Conservation (phyloP, 2,888 invertebrate genomes). For the Pardosa pseudoannulata region DNA sequence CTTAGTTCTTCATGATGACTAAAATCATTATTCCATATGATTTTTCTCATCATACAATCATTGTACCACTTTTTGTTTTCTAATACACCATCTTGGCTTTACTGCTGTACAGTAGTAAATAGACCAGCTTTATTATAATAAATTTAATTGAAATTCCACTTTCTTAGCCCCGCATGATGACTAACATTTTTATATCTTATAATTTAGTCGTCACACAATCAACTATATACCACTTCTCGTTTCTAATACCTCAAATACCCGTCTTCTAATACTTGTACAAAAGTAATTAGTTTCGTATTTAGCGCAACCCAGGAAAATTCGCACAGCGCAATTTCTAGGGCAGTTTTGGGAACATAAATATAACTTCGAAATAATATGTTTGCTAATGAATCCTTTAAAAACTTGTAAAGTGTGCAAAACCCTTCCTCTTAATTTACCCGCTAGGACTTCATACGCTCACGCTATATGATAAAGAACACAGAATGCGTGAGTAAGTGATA, state of each 20-base stretch:
- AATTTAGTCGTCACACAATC: background rate
- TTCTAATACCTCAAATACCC: background rate
- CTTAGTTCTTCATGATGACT: no score
- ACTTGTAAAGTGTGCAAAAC: background rate
- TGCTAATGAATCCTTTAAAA: background rate
- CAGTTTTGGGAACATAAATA: background rate
- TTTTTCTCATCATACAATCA: background rate
- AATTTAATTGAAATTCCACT: no score
- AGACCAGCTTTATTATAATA: no score
- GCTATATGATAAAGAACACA: background rate
- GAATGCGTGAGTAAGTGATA: slow-evolving; percentile 8
- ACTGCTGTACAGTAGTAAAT: no score
- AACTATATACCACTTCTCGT: no score
- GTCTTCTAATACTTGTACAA: background rate
- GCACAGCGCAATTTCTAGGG: background rate
- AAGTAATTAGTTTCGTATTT: background rate
- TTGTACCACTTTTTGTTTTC: background rate
- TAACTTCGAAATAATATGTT: background rate
- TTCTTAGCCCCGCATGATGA: no score
- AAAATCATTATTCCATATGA: no score
- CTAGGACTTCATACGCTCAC: background rate
- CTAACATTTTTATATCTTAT: no score
- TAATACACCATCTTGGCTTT: background rate
- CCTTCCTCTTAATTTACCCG: background rate
- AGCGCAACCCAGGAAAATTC: background rate